A percentile compares a stretch with the other conserved stretches of the same genome.
Conservation (phyloP, 2,113 vertebrate genomes). For the Piliocolobus tephrosceles region DNA sequence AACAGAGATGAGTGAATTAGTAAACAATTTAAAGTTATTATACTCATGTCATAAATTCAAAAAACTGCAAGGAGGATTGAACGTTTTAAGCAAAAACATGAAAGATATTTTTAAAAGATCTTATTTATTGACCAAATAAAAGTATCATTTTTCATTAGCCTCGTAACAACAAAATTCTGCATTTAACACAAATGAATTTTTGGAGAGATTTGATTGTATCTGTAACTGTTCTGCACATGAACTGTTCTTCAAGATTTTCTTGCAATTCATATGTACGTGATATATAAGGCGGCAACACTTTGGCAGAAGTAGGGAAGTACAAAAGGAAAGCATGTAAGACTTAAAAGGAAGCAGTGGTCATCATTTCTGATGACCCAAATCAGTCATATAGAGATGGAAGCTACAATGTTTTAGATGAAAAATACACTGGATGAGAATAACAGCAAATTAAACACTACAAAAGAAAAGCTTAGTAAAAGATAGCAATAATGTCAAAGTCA, state of each 20-base stretch:
- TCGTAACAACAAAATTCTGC: neutral
- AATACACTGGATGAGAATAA: neutral
- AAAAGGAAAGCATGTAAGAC: neutral
- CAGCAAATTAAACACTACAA: neutral
- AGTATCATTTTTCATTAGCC: slow-evolving; percentile 16
- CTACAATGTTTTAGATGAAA: neutral
- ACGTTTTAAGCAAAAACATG: neutral
- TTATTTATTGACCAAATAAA: neutral
- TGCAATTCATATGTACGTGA: neutral
- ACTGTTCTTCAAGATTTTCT: neutral
- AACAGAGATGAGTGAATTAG: neutral
- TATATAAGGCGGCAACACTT: neutral
- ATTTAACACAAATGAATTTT: neutral
- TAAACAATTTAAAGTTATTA: neutral
- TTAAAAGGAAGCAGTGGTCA: neutral
- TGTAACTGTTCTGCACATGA: neutral
- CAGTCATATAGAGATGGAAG: neutral
- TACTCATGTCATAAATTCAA: neutral
- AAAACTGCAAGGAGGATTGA: neutral
- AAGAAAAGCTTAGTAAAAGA: neutral
- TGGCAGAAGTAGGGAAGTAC: neutral
- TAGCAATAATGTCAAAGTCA: neutral
- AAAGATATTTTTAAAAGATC: neutral
- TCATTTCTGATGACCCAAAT: neutral
- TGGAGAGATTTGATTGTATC: neutral